Evolutionary conservation across 1,140 invertebrate genomes (phyloP).

Genomic region (Dreissena polymorpha): DNA sequence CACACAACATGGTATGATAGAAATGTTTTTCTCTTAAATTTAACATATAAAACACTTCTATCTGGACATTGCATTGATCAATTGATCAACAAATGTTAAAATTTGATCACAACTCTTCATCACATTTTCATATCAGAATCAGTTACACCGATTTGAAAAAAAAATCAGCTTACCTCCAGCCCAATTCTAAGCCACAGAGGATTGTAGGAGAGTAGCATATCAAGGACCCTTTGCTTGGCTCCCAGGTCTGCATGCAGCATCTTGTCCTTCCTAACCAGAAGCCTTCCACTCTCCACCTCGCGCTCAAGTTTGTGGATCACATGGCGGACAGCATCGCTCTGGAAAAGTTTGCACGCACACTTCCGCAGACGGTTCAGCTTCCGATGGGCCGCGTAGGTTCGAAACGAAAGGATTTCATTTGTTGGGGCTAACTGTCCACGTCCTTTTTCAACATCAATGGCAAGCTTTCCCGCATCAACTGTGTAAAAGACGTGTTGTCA

Average conservation of each 20-base stretch:
- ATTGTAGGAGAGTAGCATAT: constrained; percentile 92
- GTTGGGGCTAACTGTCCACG: constrained; percentile 76
- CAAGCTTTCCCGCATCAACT: constrained; percentile 75
- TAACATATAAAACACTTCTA: too few species aligned
- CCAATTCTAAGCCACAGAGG: constrained; percentile 94
- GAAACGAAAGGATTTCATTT: constrained; percentile 80
- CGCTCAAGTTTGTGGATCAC: constrained; percentile 79
- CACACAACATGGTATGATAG: too few species aligned
- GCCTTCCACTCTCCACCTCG: constrained; percentile 78
- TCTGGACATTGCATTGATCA: too few species aligned
- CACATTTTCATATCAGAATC: too few species aligned
- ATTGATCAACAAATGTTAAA: too few species aligned
- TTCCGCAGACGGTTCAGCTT: constrained; percentile 79
- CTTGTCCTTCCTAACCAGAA: constrained; percentile 79
- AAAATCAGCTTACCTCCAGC: constrained; percentile 84
- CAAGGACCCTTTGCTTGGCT: constrained; percentile 89
- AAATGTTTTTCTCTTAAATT: too few species aligned
- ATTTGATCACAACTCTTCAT: too few species aligned
- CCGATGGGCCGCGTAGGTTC: constrained; percentile 78
- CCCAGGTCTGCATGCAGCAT: constrained; percentile 81
- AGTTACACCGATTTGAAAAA: not conserved
- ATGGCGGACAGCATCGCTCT: constrained; percentile 74
- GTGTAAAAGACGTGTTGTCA: not conserved
- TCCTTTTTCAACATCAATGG: constrained; percentile 57
- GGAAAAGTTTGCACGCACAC: constrained; percentile 79